A percentile compares a stretch with the other conserved stretches of the same genome.
These are phyloP conservation scores for Eciton burchellii DNA, from an alignment of 1,140 invertebrate species.

Conservation along the genomic window DNA sequence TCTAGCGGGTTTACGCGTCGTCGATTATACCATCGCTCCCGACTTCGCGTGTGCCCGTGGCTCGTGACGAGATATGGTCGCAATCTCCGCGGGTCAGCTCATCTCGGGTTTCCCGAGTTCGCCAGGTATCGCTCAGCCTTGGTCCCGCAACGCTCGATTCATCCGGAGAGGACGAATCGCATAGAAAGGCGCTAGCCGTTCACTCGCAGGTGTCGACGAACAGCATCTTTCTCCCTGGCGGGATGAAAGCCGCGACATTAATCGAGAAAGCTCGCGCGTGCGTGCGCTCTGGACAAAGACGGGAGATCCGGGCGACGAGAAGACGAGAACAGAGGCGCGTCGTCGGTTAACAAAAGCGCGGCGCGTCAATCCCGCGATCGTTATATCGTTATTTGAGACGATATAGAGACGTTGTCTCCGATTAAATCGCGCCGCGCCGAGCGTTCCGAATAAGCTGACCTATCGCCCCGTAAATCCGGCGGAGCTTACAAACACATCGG, in stretches of 20 bases:
- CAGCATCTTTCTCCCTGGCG: no score
- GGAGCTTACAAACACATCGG: slow-evolving; percentile 46
- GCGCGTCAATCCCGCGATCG: no score
- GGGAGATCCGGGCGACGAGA: no score
- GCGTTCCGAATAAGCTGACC: slow-evolving; percentile 41
- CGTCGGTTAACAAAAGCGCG: no score
- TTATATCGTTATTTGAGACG: neutral
- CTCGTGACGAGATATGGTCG: slow-evolving; percentile 12
- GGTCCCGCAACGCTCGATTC: no score
- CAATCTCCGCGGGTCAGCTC: neutral
- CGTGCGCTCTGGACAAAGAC: no score
- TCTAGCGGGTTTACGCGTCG: slow-evolving; percentile 56
- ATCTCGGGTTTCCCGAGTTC: neutral
- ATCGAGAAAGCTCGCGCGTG: neutral
- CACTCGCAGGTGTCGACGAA: no score
- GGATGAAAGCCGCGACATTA: no score
- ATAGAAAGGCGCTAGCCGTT: no score
- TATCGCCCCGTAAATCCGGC: slow-evolving; percentile 37
- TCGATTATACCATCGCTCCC: slow-evolving; percentile 36
- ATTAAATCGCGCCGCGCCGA: slow-evolving; percentile 7
- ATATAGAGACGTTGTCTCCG: neutral
- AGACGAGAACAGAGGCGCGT: no score
- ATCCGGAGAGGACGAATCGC: no score
- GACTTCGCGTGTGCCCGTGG: slow-evolving; percentile 21
- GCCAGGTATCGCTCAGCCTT: neutral